Evolutionary conservation across 2,113 vertebrate species (phyloP).

Genomic region (Sinocyclocheilus anshuiensis): DNA sequence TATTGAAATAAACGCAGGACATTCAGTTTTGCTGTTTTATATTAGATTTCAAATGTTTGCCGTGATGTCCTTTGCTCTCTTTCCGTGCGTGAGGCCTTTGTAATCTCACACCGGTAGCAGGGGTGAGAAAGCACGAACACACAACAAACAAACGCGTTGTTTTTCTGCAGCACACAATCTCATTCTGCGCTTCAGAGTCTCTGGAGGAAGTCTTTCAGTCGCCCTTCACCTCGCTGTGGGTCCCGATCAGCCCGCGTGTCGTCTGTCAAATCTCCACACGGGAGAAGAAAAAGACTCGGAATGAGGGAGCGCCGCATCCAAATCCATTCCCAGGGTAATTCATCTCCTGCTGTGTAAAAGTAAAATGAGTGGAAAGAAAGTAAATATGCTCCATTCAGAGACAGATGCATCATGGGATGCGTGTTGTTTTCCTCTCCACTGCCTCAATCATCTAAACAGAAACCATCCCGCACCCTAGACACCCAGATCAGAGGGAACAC

Average conservation of each 20-base stretch:
- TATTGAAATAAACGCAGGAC: not conserved
- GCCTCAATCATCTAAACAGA: constrained; percentile 58
- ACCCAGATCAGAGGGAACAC: not conserved
- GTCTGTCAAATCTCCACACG: constrained; percentile 26
- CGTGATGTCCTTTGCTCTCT: not conserved
- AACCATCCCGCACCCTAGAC: not conserved
- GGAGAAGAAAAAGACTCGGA: constrained; percentile 2
- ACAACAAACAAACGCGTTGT: constrained; percentile 11
- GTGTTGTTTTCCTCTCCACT: constrained; percentile 25
- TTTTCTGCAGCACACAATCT: constrained; percentile 26
- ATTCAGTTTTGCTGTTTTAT: not conserved
- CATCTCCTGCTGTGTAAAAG: constrained; percentile 30
- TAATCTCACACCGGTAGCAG: constrained; percentile 29
- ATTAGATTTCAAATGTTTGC: not conserved
- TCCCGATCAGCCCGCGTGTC: not conserved
- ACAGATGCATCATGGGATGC: constrained; percentile 20
- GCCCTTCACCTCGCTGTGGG: not conserved
- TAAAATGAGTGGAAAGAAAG: constrained; percentile 22
- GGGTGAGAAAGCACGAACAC: constrained; percentile 27
- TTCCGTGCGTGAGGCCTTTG: constrained; percentile 15
- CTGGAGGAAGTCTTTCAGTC: constrained; percentile 29
- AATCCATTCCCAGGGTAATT: constrained; percentile 36
- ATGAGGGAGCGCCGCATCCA: not conserved
- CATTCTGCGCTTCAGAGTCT: constrained; percentile 37
- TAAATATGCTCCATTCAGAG: constrained; percentile 15